Evolutionary conservation across 2,888 invertebrate genomes (phyloP), one percentile per base, ranked within the genome.

Genomic region (Papilio gigon): DNA sequence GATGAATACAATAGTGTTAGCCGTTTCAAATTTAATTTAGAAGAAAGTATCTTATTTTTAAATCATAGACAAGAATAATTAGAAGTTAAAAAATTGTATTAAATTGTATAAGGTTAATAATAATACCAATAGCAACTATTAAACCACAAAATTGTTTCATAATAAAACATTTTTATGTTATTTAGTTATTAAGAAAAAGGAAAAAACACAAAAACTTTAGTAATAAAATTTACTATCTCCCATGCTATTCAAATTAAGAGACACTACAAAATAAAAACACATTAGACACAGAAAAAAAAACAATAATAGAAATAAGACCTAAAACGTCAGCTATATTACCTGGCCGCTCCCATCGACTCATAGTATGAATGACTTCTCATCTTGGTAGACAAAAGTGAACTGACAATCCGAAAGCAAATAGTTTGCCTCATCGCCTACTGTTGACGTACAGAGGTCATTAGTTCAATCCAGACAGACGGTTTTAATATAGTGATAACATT

Each of bases 381-480:
- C 80, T 83, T 88, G 84, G 84, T 80, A 81, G 87, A 88, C 86
- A 90, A 84, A 80, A 87, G 76, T 72, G 86, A 79, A 92, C 92
- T 92, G 92, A 90, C 80, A 76, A 87, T 76, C 75, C 87, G 86
- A 72, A 85, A 81, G 82, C 83, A 86, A 78, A 87, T 78, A 80
- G 83, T 89, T 89, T 87, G 87, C 90, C 90, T 92, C 92, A 92
- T 92, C 84, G 79, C 88, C 83, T 91, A 90, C 90, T 90, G 90
- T 88, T 87, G 88, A 90, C 80, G 86, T 85, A 88, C 84, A 89
- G 72, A 84, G 88, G 84, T 89, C 86, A 88, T 87, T 85, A 88
- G 90, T 84, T 90, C 85, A 84, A 70, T 68, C 59, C 65, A 65
- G 64, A 64, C 61, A 71, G 50, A 67, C 27, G 14, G 56, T 63